These are phyloP conservation scores for Mizuhopecten yessoensis DNA, from an alignment of 1,140 invertebrate species.

Conservation along the genomic window DNA sequence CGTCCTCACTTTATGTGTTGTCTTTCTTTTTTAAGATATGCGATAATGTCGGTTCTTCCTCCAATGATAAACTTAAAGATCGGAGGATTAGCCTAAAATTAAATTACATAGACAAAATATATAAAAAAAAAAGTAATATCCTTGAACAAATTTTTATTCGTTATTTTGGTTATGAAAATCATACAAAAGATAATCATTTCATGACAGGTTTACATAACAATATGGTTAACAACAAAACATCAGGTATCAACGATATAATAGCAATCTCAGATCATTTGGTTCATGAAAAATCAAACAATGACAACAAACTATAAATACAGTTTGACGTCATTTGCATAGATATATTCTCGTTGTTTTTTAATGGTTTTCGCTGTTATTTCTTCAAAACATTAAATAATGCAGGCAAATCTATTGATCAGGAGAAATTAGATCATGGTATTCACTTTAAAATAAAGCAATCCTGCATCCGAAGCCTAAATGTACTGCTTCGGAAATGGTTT, in stretches of 20 bases:
- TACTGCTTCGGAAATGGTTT: too few relatives aligned
- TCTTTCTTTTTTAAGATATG: too few relatives aligned
- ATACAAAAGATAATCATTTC: background rate
- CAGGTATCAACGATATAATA: background rate
- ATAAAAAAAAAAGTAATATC: too few relatives aligned
- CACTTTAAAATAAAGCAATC: too few relatives aligned
- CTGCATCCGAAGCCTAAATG: too few relatives aligned
- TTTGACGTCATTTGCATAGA: background rate
- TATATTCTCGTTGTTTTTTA: background rate
- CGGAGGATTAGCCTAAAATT: too few relatives aligned
- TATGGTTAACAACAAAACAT: background rate
- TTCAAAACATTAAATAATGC: background rate
- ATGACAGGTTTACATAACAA: background rate
- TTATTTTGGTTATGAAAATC: background rate
- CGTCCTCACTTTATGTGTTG: too few relatives aligned
- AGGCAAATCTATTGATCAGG: too few relatives aligned
- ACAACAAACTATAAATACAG: background rate
- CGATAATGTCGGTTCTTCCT: too few relatives aligned
- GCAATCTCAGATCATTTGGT: background rate
- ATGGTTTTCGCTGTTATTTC: background rate
- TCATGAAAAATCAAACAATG: background rate
- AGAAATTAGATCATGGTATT: too few relatives aligned
- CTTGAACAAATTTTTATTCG: background rate
- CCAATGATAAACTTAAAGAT: too few relatives aligned
- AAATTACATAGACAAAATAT: too few relatives aligned